Base-by-base conservation (phyloP, 2,113 vertebrate species). In the Tympanuchus pallidicinctus region DNA sequence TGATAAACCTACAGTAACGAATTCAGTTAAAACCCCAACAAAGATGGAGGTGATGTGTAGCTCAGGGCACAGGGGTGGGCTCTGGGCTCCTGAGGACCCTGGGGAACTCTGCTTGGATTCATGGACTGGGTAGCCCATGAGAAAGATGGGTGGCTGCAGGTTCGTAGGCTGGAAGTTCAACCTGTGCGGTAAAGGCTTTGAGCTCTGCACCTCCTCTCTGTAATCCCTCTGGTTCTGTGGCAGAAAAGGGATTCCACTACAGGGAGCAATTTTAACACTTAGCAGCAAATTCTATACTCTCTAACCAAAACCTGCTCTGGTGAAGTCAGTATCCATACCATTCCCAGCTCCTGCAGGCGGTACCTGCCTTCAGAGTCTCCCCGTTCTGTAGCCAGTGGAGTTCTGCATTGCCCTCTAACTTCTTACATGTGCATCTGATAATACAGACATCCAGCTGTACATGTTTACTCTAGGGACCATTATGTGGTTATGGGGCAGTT, bases 31-130 rank as follows among this genome's bases (percentile, higher is more conserved):
- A 54, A 70, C 28, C 6, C 6, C 38, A 64, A 13, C 0, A 1
- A 85, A 80, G 78, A 19, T 32, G 42, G 30, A 48, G 45, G 25
- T 64, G 47, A 70, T 88, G 8, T 47, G 12, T 85, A 82, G 45
- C 59, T 89, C 5, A 13, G 80, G 86, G 48, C 3, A 0, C 25
- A 24, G 45, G 54, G 27, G 13, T 42, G 48, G 47, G 3, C 52
- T 32, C 1, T 16, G 43, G 28, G 16, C 54, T 84, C 36, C 34
- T 1, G 6, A 85, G 40, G 21, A 22, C 6, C 1, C 34, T 0
- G 0, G n/a, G 18, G 13, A 13, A 13, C 36, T 36, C 63, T 56
- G 82, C 25, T 87, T 36, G 24, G 14, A 61, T 78, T 73, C 43
- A 8, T 0, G 3, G 63, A 8, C 65, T 80, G 19, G 3, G 38